Base-by-base conservation (phyloP, 1,140 invertebrate species). In the Brachionus paranguensis region DNA sequence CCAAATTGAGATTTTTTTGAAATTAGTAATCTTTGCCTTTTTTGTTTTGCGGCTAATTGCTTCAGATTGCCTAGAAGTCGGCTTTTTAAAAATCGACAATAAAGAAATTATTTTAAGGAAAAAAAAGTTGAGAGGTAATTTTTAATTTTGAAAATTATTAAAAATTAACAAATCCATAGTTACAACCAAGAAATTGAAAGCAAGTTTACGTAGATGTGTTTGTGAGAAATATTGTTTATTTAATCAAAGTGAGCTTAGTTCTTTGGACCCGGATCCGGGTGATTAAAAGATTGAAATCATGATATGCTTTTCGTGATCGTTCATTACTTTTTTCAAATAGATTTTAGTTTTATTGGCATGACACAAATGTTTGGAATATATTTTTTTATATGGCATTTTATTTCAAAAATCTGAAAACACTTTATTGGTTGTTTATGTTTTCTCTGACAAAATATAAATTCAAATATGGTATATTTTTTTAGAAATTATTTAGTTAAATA, bases 101-200 rank as follows among this genome's bases (percentile, higher is more conserved):
- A 41, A 68, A 68, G 33, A 68, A 68, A 33, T 60, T 60, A 68
- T 68, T 43, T 72, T 72, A 41, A 41, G 37, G 68, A 72, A 72
- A 72, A 41, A 43, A 72, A 72, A 43, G 14, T 68, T 68, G 41
- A 43, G n/a, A 72, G 68, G 68, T 41, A 72, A 72, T 72, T 72
- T 72, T 72, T 41, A 72, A 72, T 20, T 41, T 43, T 11, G 41
- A n/a, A 72, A 20, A 41, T 14, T 43, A 17, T 10, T 72, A 20
- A 72, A 72, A 72, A 72, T 72, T 43, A 72, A 72, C 68, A 72
- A 72, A 72, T 72, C 68, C 68, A 72, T 72, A 72, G 68, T 72
- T 72, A 72, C 68, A 72, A 72, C 41, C 68, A 72, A 72, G 68
- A 68, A 68, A 68, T 68, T 41, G 65, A 33, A 68, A 68, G 33